Evolutionary conservation across 1,140 invertebrate genomes (phyloP).

Genomic region (Eulimnadia texana): DNA sequence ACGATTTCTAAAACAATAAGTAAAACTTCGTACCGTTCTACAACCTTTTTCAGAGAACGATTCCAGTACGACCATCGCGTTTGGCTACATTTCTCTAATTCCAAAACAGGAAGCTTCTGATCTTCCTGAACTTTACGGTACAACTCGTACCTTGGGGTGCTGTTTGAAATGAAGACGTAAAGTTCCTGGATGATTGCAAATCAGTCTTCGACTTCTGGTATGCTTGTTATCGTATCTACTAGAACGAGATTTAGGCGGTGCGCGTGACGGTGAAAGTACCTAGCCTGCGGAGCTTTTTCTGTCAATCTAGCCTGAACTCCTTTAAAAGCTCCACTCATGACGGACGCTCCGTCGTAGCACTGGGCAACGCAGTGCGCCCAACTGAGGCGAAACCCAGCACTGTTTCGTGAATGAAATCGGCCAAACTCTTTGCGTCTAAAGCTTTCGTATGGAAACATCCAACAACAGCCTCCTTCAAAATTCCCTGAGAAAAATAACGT

Average conservation of each 20-base stretch:
- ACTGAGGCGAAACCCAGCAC: slow-evolving; percentile 1
- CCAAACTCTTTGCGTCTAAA: slow-evolving; percentile 14
- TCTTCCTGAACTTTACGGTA: no score
- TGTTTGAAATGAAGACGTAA: no score
- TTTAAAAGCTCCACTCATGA: slow-evolving; percentile 14
- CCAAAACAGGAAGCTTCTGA: no score
- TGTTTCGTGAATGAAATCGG: slow-evolving; percentile 1
- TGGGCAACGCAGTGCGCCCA: slow-evolving; percentile 17
- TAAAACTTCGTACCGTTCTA: no score
- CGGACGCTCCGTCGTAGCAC: slow-evolving; percentile 17
- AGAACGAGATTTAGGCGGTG: slow-evolving; percentile 16
- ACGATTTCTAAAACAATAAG: no score
- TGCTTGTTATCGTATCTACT: slow-evolving; percentile 8
- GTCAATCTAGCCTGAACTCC: slow-evolving; percentile 15
- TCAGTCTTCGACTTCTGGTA: no score
- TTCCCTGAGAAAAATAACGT: not conserved
- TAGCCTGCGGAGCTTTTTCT: slow-evolving; percentile 9
- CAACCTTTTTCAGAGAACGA: no score
- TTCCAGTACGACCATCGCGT: no score
- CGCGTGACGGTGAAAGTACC: slow-evolving; percentile 12
- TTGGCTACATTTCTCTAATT: no score
- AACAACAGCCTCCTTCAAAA: slow-evolving; percentile 14
- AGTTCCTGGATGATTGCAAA: no score
- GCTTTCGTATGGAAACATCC: slow-evolving; percentile 17
- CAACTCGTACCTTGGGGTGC: no score